These are phyloP conservation scores for Venusia cambrica DNA, from an alignment of 2,888 invertebrate genomes.

Conservation along the genomic window DNA sequence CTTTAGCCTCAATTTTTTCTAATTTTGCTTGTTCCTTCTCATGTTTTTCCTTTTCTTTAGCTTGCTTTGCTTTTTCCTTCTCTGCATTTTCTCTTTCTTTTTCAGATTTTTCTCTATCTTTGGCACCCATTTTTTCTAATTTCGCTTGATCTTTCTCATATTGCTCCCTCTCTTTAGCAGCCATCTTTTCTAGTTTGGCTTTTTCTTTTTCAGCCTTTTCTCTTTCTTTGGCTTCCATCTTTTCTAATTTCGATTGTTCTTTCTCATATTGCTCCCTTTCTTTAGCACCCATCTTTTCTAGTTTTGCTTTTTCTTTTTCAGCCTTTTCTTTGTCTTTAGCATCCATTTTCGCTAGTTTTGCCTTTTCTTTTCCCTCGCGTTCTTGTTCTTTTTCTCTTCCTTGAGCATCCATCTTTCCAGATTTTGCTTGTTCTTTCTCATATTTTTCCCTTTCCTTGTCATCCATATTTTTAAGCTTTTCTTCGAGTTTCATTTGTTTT, in stretches of 20 bases:
- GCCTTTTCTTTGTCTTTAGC: constrained; percentile 13
- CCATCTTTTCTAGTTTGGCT: constrained; percentile 16
- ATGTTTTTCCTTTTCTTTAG: constrained; percentile 7
- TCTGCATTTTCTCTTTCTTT: constrained; percentile 18
- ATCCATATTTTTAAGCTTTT: constrained; percentile 10
- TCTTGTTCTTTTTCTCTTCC: constrained; percentile 18
- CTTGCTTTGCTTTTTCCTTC: constrained; percentile 1
- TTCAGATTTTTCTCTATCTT: constrained; percentile 18
- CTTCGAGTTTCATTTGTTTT: constrained; percentile 14
- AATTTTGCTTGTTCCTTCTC: too few relatives aligned
- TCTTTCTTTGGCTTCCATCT: constrained; percentile 10
- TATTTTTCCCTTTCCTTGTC: constrained; percentile 14
- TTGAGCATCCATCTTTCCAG: constrained; percentile 5
- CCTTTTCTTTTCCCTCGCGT: constrained; percentile 18
- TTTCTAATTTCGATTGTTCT: constrained; percentile 17
- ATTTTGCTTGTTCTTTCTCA: constrained; percentile 21
- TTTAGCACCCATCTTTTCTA: constrained; percentile 7
- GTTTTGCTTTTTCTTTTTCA: constrained; percentile 13
- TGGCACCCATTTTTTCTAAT: constrained; percentile 13
- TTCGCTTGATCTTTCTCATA: too few relatives aligned
- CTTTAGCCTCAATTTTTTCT: too few relatives aligned
- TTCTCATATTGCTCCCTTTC: constrained; percentile 13
- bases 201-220: constrained; percentile 9
- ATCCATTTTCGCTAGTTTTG: constrained; percentile 12
- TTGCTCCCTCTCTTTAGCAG: constrained; percentile 16